Base-by-base conservation (phyloP, 2,888 invertebrate species). In the Pollenia labialis region DNA sequence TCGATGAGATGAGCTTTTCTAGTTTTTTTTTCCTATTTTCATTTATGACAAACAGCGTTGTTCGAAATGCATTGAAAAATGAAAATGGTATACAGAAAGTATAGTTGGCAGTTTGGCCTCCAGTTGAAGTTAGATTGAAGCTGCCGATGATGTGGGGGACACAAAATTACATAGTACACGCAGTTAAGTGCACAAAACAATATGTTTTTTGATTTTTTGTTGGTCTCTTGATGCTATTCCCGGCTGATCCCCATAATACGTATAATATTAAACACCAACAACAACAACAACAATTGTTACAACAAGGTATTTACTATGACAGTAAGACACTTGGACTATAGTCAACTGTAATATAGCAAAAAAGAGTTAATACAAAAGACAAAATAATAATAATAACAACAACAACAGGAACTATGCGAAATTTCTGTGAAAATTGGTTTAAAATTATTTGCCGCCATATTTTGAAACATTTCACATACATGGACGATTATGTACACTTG, bases 371-470 rank as follows among this genome's bases (percentile, higher is more conserved):
- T 18, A 18, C n/a, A 85, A 80, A 54, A 72, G 54, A 16, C 85
- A 81, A 64, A 77, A 58, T 40, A 81, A 71, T 64, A 62, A 60
- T 62, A 66, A 71, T 23, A 72, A 32, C 32, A 77, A 62, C 82
- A 82, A 75, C 69, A 75, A 68, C 86, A 87, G 85, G 88, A 88
- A 88, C 88, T 89, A 87, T 88, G 87, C 88, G 88, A 88, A 88
- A 89, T 89, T 87, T 88, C 88, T 88, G 88, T 89, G 88, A 89
- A 89, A 89, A 89, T 89, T 89, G 87, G 87, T 88, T 87, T 87
- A 56, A 88, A 88, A 88, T 89, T 88, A 88, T 87, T 80, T 85
- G 81, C 88, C 88, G 85, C 88, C 86, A 87, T 85, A 85, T 74
- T 81, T 81, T 77, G 74, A 60, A 80, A 85, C 74, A 74, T 74